These are phyloP conservation scores for Lutraria rhynchaena DNA, from an alignment of 1,140 invertebrate species.

Conservation along the genomic window DNA sequence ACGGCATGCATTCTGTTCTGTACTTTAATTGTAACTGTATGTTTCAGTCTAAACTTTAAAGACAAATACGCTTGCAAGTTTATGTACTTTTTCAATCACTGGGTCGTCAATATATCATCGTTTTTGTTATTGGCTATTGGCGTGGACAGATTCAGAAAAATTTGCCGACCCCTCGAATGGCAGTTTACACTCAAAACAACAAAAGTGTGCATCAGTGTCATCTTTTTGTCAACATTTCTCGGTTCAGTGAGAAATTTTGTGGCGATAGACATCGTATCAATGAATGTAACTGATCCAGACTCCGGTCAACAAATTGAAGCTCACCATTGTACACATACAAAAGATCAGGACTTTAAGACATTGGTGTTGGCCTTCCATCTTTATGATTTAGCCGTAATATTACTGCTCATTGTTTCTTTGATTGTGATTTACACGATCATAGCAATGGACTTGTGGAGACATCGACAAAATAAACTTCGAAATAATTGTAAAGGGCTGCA, in stretches of 20 bases:
- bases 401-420: no score
- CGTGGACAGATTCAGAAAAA: constrained; percentile 13
- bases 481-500: no score
- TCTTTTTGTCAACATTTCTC: not conserved
- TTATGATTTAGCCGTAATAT: no score
- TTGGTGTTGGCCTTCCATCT: not conserved
- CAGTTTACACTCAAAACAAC: not conserved
- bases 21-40: constrained; percentile 14
- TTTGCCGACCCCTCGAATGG: not conserved
- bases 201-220: not conserved
- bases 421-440: no score
- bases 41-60: constrained; percentile 7
- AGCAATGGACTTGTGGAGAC: no score
- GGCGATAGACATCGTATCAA: not conserved
- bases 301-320: not conserved
- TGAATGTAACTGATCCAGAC: not conserved
- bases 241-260: not conserved
- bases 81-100: constrained; percentile 13
- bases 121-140: not conserved
- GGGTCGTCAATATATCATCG: not conserved
- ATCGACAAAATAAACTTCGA: no score
- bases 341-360: not conserved
- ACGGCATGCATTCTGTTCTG: constrained; percentile 17
- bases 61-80: not conserved
- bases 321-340: constrained; percentile 5